Conservation (phyloP, 2,888 invertebrate species). For the Drosophila borborema region DNA sequence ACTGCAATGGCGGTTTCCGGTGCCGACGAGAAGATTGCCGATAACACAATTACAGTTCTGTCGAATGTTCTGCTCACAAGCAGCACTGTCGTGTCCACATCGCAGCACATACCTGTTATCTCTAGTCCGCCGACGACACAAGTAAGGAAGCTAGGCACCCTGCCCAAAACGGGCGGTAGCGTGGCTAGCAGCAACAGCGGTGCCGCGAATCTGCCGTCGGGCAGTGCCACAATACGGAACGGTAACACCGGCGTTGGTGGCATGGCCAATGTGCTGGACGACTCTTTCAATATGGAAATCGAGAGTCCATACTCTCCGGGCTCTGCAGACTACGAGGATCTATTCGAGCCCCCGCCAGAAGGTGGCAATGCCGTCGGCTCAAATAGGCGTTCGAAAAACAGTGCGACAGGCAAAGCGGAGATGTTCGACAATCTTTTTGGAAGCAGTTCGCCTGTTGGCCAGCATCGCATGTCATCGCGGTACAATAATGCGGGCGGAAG, state of each 20-base stretch:
- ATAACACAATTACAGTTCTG: conserved; percentile 80
- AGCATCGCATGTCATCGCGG: conserved; percentile 70
- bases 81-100: conserved; percentile 56
- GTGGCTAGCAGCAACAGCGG: conserved; percentile 79
- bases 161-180: conserved; percentile 78
- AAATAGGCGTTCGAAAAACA: conserved; percentile 59
- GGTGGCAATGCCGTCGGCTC: conserved; percentile 50
- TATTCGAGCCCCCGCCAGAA: conserved; percentile 91
- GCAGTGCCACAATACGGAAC: conserved; percentile 38
- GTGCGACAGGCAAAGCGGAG: conserved; percentile 76
- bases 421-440: conserved; percentile 89
- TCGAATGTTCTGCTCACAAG: conserved; percentile 82
- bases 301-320: conserved; percentile 96
- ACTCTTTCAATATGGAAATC: conserved; percentile 88
- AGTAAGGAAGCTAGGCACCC: conserved; percentile 69
- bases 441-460: conserved; percentile 85
- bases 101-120: conserved; percentile 83
- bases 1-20: conserved; percentile 56
- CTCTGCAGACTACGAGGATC: conserved; percentile 94
- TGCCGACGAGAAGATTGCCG: conserved; percentile 73
- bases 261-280: conserved; percentile 84
- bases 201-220: conserved; percentile 34
- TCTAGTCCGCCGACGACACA: conserved; percentile 83
- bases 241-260: conserved; percentile 42
- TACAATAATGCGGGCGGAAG: conserved; percentile 54